Evolutionary conservation across 1,140 invertebrate species (phyloP).

Genomic region (Brachionus angularis): DNA sequence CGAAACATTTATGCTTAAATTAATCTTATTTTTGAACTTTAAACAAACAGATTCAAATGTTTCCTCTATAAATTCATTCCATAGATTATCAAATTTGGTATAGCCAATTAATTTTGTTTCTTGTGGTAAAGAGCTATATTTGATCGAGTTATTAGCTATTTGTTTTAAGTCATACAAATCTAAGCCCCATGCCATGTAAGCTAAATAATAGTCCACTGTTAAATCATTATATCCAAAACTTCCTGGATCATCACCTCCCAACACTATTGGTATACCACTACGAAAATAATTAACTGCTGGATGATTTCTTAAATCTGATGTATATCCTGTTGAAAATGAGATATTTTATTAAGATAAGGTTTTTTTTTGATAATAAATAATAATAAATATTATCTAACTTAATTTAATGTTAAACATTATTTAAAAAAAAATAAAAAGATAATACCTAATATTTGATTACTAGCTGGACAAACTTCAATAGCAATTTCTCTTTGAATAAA

Average conservation of each 20-base stretch:
- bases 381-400: neutral
- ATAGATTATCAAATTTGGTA: slow-evolving; percentile 47
- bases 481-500: slow-evolving; percentile 46
- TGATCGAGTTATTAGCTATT: slow-evolving; percentile 47
- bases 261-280: slow-evolving; percentile 48
- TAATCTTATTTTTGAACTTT: neutral
- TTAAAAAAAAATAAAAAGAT: no score
- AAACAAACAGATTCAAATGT: slow-evolving; percentile 45
- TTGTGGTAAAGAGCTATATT: slow-evolving; percentile 46
- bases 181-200: slow-evolving; percentile 48
- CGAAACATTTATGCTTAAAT: neutral
- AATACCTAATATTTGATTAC: slow-evolving; percentile 48
- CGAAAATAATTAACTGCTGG: slow-evolving; percentile 48
- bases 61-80: slow-evolving; percentile 45
- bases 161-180: slow-evolving; percentile 47
- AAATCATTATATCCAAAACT: slow-evolving; percentile 49
- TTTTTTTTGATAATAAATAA: neutral
- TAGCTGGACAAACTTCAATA: slow-evolving; percentile 47
- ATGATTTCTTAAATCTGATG: slow-evolving; percentile 48
- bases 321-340: no score
- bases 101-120: slow-evolving; percentile 45
- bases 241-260: slow-evolving; percentile 48
- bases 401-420: neutral
- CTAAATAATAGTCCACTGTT: slow-evolving; percentile 49
- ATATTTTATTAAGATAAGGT: no score